Evolutionary conservation across 23 tunicate genomes (phyloP), one percentile per base, ranked within the genome.

Genomic region (Ascidia mentula): DNA sequence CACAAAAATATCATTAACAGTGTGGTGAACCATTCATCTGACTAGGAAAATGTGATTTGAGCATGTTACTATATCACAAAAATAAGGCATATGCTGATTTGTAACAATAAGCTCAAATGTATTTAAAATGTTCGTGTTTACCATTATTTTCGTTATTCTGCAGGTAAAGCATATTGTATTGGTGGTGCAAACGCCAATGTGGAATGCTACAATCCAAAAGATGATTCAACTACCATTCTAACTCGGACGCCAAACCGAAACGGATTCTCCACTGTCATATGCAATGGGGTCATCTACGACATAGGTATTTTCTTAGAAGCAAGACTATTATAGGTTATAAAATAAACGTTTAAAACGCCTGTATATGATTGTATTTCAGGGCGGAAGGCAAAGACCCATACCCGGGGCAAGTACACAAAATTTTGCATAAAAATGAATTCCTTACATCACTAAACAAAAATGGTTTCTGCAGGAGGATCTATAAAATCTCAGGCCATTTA

Each of bases 251-350:
- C 89, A 42, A 76, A 85, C 38, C n/a, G 71, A 77, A 85, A 77
- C 77, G 89, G 89, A 45, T 85, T 85, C 38, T 77, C 80, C 40
- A 46, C 82, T 22, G 89, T 85, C 17, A 37, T 36, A 22, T 77
- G 82, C 82, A 40, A 70, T 33, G 82, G 72, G 28, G 82, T 85
- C 72, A 85, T 85, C 39, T 85, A 85, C 42, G 82, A 85, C 71
- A 85, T 85, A 36, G 89, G 89, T 85, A 71, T n/a, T n/a, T n/a
- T n/a, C n/a, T n/a, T n/a, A n/a, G n/a, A n/a, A n/a, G n/a, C n/a
- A n/a, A n/a, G n/a, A n/a, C 22, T 53, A 42, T 53, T 28, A 53
- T 9, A 9, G 22, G 65, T 3, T 28, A 28, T 20, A 53, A 53
- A 26, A 53, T 53, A 9, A 3, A 53, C 65, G 24, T 53, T 53